Percentiles rank a stretch among this genome's conserved stretches.
Evolutionary conservation across 1,140 invertebrate genomes (phyloP).

Genomic region (Neodiprion virginianus): DNA sequence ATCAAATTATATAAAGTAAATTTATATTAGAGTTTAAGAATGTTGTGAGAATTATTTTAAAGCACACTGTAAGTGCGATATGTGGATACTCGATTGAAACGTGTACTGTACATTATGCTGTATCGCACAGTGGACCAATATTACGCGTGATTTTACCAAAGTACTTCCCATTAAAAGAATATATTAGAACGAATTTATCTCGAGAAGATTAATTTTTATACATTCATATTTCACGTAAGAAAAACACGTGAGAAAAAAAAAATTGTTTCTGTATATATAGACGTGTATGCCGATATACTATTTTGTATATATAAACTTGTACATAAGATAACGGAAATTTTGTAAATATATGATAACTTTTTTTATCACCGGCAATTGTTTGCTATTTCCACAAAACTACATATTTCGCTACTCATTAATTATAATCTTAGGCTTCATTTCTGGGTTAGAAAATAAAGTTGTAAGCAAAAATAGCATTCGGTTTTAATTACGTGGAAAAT

Average conservation of each 20-base stretch:
- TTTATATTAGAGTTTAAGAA: not conserved
- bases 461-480: no score
- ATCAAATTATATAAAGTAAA: conserved; percentile 2
- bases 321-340: not conserved
- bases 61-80: not conserved
- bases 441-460: no score
- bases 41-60: not conserved
- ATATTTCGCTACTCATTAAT: no score
- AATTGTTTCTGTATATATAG: not conserved
- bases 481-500: no score
- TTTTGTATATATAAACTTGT: conserved; percentile 4
- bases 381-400: no score
- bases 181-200: not conserved
- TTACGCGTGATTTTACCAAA: not conserved
- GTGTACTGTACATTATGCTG: not conserved
- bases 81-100: not conserved
- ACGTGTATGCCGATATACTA: not conserved
- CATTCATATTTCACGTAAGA: not conserved
- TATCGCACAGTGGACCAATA: not conserved
- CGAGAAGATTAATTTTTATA: not conserved
- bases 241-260: not conserved
- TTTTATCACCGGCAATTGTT: not conserved
- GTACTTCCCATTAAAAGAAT: not conserved
- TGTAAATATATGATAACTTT: not conserved
- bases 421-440: no score